Evolutionary conservation across 2,113 vertebrate genomes (phyloP).

Genomic region (Eulacestoma nigropectus): DNA sequence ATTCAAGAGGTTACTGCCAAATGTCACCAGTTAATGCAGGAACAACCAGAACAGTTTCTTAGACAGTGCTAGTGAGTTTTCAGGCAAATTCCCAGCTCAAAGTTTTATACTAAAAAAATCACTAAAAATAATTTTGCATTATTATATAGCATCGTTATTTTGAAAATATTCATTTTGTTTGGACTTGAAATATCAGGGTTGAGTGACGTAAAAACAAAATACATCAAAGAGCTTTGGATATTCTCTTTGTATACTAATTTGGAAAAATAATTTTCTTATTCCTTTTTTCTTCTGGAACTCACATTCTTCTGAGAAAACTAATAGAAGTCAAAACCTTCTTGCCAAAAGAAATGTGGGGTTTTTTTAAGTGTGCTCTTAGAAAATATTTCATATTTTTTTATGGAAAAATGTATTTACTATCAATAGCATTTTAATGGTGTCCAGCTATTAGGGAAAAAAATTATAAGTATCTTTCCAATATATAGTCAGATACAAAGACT

Average conservation of each 20-base stretch:
- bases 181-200: background rate
- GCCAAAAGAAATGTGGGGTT: fast-evolving
- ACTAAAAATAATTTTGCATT: background rate
- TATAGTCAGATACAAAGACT: background rate
- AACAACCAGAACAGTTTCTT: background rate
- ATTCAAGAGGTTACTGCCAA: background rate
- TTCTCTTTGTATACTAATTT: background rate
- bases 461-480: background rate
- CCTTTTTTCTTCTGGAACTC: background rate
- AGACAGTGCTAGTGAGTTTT: background rate
- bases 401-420: background rate
- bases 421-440: background rate
- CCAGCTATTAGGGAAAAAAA: background rate
- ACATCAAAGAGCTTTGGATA: background rate
- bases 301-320: background rate
- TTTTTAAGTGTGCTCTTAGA: background rate
- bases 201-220: background rate
- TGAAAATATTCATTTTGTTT: background rate
- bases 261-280: background rate
- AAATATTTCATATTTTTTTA: background rate
- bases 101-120: background rate
- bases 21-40: background rate
- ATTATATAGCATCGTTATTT: background rate
- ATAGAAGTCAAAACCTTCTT: background rate
- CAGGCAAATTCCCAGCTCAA: background rate